Conservation (phyloP, 2,888 invertebrate species). For the Rhopalosiphum nymphaeae region DNA sequence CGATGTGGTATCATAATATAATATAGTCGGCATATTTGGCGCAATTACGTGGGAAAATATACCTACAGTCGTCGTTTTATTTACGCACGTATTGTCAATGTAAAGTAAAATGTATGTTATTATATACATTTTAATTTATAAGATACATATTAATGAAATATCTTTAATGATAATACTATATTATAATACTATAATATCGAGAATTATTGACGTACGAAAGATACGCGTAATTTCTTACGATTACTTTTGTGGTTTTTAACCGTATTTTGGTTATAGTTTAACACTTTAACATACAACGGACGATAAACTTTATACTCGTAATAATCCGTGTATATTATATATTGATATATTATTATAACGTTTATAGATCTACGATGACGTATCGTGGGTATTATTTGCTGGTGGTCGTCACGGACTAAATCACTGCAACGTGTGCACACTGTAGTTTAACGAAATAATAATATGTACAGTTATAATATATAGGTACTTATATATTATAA, state of each 20-base stretch:
- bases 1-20: neutral
- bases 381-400: neutral
- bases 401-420: neutral
- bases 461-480: neutral
- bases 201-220: neutral
- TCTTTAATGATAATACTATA: neutral
- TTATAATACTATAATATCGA: neutral
- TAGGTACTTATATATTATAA: neutral
- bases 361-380: neutral
- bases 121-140: neutral
- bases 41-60: neutral
- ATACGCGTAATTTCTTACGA: neutral
- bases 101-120: neutral
- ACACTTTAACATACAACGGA: neutral
- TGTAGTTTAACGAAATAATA: neutral
- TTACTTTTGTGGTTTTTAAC: neutral
- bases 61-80: neutral
- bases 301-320: too few species aligned
- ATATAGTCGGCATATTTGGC: neutral
- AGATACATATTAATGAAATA: neutral
- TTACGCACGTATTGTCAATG: neutral
- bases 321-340: too few species aligned
- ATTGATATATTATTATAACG: neutral
- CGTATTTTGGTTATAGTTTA: neutral
- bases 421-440: neutral